Evolutionary conservation across 2,888 invertebrate genomes (phyloP).

Genomic region (Prenolepis imparis): DNA sequence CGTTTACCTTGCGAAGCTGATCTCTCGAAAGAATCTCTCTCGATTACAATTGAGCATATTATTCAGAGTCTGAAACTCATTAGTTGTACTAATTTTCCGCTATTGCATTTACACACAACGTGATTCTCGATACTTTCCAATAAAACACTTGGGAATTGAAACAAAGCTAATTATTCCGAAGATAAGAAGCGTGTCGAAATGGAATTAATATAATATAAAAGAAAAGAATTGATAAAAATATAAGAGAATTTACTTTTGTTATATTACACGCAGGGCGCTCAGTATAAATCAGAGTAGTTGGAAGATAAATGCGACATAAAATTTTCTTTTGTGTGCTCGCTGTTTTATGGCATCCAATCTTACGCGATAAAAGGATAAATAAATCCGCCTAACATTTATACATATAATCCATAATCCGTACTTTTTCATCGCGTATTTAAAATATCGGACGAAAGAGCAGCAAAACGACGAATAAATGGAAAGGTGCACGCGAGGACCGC

Average conservation of each 20-base stretch:
- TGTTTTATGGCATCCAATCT: slow-evolving; percentile 16
- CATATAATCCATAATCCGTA: slow-evolving; percentile 42
- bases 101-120: background rate
- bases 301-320: slow-evolving; percentile 18
- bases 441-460: slow-evolving; percentile 47
- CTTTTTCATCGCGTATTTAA: slow-evolving; percentile 31
- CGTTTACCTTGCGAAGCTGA: slow-evolving; percentile 19
- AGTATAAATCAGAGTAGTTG: slow-evolving; percentile 14
- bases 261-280: slow-evolving; percentile 17
- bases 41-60: slow-evolving; percentile 20
- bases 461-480: slow-evolving; percentile 1
- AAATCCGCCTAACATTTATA: slow-evolving; percentile 39
- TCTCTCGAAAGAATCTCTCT: slow-evolving; percentile 23
- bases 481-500: background rate
- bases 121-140: background rate
- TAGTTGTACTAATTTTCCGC: slow-evolving; percentile 26
- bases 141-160: background rate
- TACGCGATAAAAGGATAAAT: slow-evolving; percentile 34
- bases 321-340: background rate
- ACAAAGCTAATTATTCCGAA: background rate
- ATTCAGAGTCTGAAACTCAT: slow-evolving; percentile 24
- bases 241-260: background rate
- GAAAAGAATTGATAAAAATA: background rate
- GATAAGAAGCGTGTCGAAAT: background rate
- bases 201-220: background rate